Conservation (phyloP, 1,140 invertebrate species). For the Camponotus floridanus region DNA sequence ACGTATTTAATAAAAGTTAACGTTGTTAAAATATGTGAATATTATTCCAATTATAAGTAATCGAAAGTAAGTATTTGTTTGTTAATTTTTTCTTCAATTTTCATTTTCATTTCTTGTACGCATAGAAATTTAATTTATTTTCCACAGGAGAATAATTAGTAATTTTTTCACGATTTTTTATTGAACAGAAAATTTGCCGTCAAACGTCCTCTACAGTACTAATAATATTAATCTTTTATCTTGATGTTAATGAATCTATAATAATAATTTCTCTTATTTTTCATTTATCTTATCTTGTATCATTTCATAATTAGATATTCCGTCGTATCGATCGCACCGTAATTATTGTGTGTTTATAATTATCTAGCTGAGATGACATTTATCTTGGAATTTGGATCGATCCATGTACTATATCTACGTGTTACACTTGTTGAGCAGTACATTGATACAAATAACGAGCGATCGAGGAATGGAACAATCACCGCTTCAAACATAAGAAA, state of each 20-base stretch:
- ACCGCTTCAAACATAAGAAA: slow-evolving; percentile 30
- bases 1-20: not conserved
- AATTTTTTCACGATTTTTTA: not conserved
- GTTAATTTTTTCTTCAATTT: not conserved
- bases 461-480: slow-evolving; percentile 38
- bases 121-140: not conserved
- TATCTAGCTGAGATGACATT: slow-evolving; percentile 13
- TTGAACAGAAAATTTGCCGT: not conserved
- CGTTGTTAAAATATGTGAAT: not conserved
- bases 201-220: not conserved
- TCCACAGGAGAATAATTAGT: not conserved
- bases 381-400: not conserved
- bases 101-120: not conserved
- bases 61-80: not conserved
- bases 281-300: not conserved
- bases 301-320: not conserved
- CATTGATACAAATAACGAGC: slow-evolving; percentile 31
- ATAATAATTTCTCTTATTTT: not conserved
- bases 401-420: not conserved
- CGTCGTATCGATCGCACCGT: not conserved
- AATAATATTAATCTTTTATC: not conserved
- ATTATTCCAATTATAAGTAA: not conserved
- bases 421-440: not conserved
- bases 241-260: not conserved
- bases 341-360: slow-evolving; percentile 5